Evolutionary conservation across 2,113 vertebrate species (phyloP).

Genomic region (Cairina moschata): DNA sequence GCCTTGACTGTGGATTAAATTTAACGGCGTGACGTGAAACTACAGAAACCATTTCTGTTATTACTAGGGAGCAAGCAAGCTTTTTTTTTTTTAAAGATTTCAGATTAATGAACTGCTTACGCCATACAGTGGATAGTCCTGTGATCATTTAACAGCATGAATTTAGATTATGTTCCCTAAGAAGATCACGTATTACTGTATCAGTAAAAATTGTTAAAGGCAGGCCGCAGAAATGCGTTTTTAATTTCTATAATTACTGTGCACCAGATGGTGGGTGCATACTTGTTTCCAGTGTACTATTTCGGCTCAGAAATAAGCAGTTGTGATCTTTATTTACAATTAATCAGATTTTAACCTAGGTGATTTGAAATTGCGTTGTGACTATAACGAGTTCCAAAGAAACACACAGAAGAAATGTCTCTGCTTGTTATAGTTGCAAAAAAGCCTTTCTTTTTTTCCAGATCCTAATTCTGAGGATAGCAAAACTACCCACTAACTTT

Average conservation of each 20-base stretch:
- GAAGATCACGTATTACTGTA: constrained; percentile 65
- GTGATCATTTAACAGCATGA: constrained; percentile 42
- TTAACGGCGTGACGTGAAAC: constrained; percentile 39
- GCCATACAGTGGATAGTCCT: constrained; percentile 12
- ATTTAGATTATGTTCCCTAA: constrained; percentile 47
- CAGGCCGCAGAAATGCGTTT: constrained; percentile 14
- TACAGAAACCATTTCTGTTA: constrained; percentile 7
- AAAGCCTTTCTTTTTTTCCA: background rate
- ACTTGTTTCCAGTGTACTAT: constrained; percentile 14
- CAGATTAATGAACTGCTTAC: constrained; percentile 58
- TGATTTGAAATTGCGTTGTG: constrained; percentile 27
- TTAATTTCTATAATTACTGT: constrained; percentile 61
- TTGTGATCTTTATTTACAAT: constrained; percentile 70
- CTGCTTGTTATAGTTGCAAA: constrained; percentile 28
- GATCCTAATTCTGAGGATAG: background rate
- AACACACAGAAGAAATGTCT: background rate
- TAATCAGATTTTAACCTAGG: constrained; percentile 37
- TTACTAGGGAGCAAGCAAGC: constrained; percentile 24
- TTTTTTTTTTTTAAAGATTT: constrained; percentile 23
- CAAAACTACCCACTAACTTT: constrained; percentile 28
- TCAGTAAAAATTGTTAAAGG: constrained; percentile 63
- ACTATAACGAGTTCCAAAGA: constrained; percentile 29
- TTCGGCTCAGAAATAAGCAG: constrained; percentile 35
- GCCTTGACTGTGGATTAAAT: constrained; percentile 55
- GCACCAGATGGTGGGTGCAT: constrained; percentile 24